Base-by-base conservation (phyloP, 2,113 vertebrate genomes). In the Micromys minutus region DNA sequence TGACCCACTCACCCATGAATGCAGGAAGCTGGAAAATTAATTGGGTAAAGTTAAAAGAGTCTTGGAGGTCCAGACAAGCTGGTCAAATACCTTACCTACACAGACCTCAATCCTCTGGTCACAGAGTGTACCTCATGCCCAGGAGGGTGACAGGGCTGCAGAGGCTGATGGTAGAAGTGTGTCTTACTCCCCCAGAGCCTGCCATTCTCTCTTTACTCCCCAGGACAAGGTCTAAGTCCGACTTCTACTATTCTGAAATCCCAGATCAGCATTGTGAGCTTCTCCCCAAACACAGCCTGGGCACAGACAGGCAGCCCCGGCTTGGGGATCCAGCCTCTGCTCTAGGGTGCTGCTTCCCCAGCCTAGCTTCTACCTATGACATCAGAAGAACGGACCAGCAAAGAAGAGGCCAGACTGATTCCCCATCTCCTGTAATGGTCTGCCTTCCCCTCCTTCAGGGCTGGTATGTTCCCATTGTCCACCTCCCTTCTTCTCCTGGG, bases 31-130 rank as follows among this genome's bases (percentile, higher is more conserved):
- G 65, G 67, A 22, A 17, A 26, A 24, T 31, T 12, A 12, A 3
- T 9, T 1, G 3, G 17, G 59, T 12, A 0, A 45, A n/a, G 42
- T 55, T 72, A 45, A 34, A 10, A 1, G 0, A 42, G 17, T 11
- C 63, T 45, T 4, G 15, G 59, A 17, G 2, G 1, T 39, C 0
- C 0, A 19, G 42, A 5, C 71, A 1, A 16, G 63, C 83, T 17
- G 34, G 0, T 21, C 5, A 47, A 3, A n/a, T 4, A 31, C 2
- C 0, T 1, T 59, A 24, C 26, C 75, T 3, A 15, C 1, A 0
- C 3, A 75, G 57, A 76, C 15, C 16, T 34, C 55, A 8, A 63
- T 8, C 69, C 19, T 57, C 31, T 50, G 19, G 50, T 34, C 0
- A 1, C 90, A 39, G 1, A 34, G 21, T 34, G 59, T 52, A 12